Base-by-base conservation (phyloP, 64 coral and sea anemone genomes). In the Pachyseris speciosa region DNA sequence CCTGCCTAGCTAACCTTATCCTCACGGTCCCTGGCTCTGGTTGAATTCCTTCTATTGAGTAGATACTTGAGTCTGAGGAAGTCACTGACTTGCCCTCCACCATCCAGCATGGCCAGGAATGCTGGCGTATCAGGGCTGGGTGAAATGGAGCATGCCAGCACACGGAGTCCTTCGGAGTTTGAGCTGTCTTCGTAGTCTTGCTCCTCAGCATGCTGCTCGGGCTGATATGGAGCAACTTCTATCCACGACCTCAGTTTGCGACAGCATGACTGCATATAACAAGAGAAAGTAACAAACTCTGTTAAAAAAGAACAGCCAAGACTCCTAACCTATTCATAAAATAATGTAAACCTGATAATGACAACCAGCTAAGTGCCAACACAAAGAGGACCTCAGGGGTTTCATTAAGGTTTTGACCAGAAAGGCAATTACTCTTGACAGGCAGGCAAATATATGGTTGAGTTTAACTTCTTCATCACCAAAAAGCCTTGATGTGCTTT, bases 141-240 rank as follows among this genome's bases (percentile, higher is more conserved):
- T 15, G 76, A 48, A 16, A 95, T 89, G 28, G 93, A 92, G 29
- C 85, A 92, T 3, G 97, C 80, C 61, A 99, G 44, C 1, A 99
- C 97, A 42, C 94, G 91, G 17, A 99, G 64, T 16, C 97, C 97
- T 28, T 99, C 80, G 36, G 55, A 73, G 75, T 87, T 86, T 17
- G 89, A 57, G 30, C 76, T 72, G 55, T 84, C 89, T 57, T 98
- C 93, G 51, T 93, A 95, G 22, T 90, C 90, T 33, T 95, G 78
- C 12, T 95, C 94, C 37, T 95, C 90, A 30, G 89, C 89, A 37
- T 99, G 95, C 60, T 96, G 97, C 44, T 99, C 97, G 0, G 97
- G 93, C 34, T 99, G 97, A 44, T 95, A 99, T 13, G 97, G 94
- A 24, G 97, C 97, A 37, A 93, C 86, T 50, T 99, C 97, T 66